Conservation (phyloP, 2,113 vertebrate genomes). For the Gasterosteus aculeatus region DNA sequence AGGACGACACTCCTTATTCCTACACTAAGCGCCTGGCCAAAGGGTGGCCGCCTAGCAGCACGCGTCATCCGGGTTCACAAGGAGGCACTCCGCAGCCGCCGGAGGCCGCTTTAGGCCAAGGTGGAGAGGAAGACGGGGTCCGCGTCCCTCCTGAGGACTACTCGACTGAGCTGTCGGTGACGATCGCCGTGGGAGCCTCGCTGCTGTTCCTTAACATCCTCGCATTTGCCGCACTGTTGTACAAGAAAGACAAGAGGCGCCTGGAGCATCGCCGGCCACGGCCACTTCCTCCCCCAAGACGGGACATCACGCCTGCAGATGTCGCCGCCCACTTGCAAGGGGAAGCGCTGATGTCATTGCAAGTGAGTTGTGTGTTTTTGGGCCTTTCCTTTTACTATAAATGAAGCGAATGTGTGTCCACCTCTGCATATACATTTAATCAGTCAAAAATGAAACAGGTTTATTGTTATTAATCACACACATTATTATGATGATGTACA, state of each 20-base stretch:
- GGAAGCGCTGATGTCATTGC: constrained; percentile 93
- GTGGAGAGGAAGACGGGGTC: constrained; percentile 57
- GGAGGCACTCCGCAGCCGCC: constrained; percentile 85
- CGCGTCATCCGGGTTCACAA: constrained; percentile 88
- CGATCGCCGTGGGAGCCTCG: constrained; percentile 96
- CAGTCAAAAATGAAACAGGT: background rate
- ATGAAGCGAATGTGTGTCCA: background rate
- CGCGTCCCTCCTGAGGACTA: constrained; percentile 85
- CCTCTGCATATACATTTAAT: background rate
- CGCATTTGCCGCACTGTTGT: constrained; percentile 93
- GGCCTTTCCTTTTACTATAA: background rate
- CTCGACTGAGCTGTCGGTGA: constrained; percentile 94
- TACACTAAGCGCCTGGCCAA: constrained; percentile 90
- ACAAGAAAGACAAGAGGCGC: constrained; percentile 95
- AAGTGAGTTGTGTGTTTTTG: constrained; percentile 69
- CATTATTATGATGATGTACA: background rate
- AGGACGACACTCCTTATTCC: constrained; percentile 92
- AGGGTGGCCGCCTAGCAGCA: constrained; percentile 86
- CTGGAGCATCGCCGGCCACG: constrained; percentile 83
- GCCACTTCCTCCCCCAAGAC: constrained; percentile 89
- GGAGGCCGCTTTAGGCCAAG: constrained; percentile 68
- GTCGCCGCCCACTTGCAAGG: constrained; percentile 90
- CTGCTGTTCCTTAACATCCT: constrained; percentile 95
- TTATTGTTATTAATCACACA: background rate
- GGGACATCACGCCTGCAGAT: constrained; percentile 86